phyloP scores from a whole-genome alignment of 2,797 vertebrate genomes.

The Kryptopterus vitreolus region DNA sequence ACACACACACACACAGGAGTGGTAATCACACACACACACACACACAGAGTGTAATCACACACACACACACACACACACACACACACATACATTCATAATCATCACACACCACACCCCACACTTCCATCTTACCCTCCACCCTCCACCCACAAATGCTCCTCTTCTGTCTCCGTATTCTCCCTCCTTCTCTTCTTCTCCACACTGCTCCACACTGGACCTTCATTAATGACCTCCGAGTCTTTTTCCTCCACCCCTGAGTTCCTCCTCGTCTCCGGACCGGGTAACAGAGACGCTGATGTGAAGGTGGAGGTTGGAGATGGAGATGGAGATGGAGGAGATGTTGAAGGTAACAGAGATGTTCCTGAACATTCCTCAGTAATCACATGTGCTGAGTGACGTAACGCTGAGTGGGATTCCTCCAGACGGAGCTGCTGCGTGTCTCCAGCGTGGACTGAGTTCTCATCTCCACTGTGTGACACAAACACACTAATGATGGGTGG shows the following conservation, averaged over 20 bases:
- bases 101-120: conserved; percentile 16
- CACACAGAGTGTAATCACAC: background rate
- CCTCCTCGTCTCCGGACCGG: too few species aligned
- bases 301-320: too few species aligned
- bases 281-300: conserved; percentile 31
- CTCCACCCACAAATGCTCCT: conserved; percentile 12
- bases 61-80: conserved; percentile 29
- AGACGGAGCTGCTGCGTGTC: conserved; percentile 18
- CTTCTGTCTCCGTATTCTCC: conserved; percentile 41
- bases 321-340: background rate
- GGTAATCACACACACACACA: too few species aligned
- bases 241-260: background rate
- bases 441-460: conserved; percentile 7
- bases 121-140: conserved; percentile 54
- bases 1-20: background rate
- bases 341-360: background rate
- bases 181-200: conserved; percentile 60
- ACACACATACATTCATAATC: too few species aligned
- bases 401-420: background rate
- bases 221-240: conserved; percentile 12
- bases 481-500: background rate
- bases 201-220: conserved; percentile 49
- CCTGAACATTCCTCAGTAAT: background rate
- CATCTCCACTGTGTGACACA: conserved; percentile 52
- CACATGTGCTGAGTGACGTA: background rate